phyloP scores from a whole-genome alignment of 2,888 invertebrate genomes.

The Lasioglossum morio region DNA sequence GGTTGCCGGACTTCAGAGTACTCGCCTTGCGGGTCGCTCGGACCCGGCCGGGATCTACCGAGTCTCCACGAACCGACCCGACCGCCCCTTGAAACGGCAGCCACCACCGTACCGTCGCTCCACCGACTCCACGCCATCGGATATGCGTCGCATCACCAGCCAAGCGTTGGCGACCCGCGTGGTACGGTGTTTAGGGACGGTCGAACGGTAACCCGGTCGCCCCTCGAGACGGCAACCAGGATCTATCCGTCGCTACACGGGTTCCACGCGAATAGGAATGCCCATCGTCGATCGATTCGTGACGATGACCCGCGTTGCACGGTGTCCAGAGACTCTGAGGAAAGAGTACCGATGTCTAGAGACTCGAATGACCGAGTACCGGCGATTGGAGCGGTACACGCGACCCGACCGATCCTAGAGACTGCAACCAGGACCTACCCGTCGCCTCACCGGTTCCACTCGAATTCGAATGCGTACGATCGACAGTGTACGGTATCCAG shows the following conservation, averaged over 20 bases:
- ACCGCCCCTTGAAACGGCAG: not conserved
- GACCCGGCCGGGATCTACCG: not conserved
- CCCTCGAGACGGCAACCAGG: slow-evolving; percentile 10
- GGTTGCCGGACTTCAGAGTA: not conserved
- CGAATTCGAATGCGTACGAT: not conserved
- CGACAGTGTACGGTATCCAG: not conserved
- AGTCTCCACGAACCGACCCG: not conserved
- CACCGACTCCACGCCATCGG: not conserved
- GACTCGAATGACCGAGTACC: not conserved
- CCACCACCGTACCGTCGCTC: not conserved
- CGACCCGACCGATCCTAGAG: not conserved
- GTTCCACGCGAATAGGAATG: not conserved
- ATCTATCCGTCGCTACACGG: not conserved
- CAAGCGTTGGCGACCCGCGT: not conserved
- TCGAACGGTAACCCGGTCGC: not conserved
- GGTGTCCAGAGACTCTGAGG: not conserved
- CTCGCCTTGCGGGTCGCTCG: not conserved
- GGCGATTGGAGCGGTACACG: not conserved
- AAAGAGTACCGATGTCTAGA: not conserved
- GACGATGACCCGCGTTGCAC: not conserved
- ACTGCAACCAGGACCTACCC: not conserved
- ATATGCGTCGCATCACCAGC: not conserved
- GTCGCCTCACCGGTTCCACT: not conserved
- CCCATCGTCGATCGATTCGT: not conserved
- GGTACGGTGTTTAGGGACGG: not conserved